Conservation (phyloP, 2,113 vertebrate genomes). For the Tetrax tetrax region DNA sequence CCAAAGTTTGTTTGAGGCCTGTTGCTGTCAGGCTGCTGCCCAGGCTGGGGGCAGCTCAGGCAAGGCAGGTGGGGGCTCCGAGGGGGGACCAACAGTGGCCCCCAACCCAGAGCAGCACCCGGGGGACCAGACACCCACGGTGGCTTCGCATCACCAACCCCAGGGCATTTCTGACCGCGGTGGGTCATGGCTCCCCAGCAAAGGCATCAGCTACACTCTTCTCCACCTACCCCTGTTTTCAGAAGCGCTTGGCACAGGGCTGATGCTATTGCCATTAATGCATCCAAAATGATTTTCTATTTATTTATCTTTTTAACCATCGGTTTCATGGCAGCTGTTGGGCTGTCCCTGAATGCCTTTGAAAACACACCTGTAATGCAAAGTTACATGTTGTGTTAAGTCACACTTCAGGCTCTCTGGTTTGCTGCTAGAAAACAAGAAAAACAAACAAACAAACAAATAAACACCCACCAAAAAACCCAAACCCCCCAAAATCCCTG, state of each 20-base stretch:
- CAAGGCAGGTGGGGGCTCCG: background rate
- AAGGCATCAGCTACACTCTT: accelerated
- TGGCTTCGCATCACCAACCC: background rate
- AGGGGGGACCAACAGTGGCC: accelerated
- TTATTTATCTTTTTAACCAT: background rate
- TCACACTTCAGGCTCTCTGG: background rate
- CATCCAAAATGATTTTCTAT: background rate
- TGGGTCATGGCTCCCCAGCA: background rate
- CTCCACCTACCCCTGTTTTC: background rate
- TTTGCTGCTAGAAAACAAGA: background rate
- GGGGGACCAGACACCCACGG: accelerated
- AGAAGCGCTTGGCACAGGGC: background rate
- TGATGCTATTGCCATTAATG: background rate
- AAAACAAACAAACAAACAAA: no score
- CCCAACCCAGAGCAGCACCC: background rate
- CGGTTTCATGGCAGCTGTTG: background rate
- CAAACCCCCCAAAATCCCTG: background rate
- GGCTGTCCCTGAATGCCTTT: background rate
- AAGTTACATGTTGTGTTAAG: background rate
- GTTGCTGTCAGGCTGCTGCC: background rate
- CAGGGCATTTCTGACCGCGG: background rate
- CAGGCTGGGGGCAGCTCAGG: accelerated
- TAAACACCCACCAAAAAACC: background rate
- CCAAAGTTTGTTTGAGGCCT: background rate
- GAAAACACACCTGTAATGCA: background rate